phyloP scores from a whole-genome alignment of 1,140 invertebrate species.

The Macrotrachela quadricornifera region DNA sequence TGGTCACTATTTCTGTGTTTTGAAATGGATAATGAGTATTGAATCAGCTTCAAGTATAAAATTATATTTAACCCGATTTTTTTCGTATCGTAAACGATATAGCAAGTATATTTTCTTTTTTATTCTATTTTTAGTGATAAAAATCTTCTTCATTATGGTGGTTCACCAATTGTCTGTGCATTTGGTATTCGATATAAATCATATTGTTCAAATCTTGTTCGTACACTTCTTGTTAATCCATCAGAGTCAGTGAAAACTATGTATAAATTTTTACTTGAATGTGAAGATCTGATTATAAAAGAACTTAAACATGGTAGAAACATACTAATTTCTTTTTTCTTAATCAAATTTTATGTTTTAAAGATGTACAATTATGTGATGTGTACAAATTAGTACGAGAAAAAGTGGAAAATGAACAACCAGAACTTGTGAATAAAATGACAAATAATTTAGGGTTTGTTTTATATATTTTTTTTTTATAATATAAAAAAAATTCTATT shows the following conservation, averaged over 20 bases:
- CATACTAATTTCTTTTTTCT: neutral
- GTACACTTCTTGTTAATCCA: conserved; percentile 90
- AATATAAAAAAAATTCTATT: neutral
- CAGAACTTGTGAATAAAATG: conserved; percentile 65
- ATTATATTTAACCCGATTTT: too few species aligned
- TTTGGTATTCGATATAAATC: conserved; percentile 82
- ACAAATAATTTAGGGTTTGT: conserved; percentile 68
- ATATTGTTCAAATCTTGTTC: conserved; percentile 92
- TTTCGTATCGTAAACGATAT: too few species aligned
- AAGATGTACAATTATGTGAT: conserved; percentile 23
- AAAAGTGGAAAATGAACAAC: conserved; percentile 65
- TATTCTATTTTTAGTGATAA: conserved; percentile 49
- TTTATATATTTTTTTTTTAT: neutral
- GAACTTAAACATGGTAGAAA: conserved; percentile 45
- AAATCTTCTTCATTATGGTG: conserved; percentile 75
- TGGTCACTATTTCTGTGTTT: too few species aligned
- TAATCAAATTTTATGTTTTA: too few species aligned
- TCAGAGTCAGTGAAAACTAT: conserved; percentile 49
- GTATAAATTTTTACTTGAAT: conserved; percentile 70
- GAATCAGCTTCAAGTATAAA: too few species aligned
- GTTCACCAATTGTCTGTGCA: conserved; percentile 64
- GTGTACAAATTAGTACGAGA: conserved; percentile 65
- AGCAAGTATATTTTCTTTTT: too few species aligned
- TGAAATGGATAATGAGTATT: too few species aligned
- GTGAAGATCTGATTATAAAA: conserved; percentile 78